These are phyloP conservation scores for Passer domesticus DNA, from an alignment of 2,113 vertebrate genomes.

Conservation along the genomic window DNA sequence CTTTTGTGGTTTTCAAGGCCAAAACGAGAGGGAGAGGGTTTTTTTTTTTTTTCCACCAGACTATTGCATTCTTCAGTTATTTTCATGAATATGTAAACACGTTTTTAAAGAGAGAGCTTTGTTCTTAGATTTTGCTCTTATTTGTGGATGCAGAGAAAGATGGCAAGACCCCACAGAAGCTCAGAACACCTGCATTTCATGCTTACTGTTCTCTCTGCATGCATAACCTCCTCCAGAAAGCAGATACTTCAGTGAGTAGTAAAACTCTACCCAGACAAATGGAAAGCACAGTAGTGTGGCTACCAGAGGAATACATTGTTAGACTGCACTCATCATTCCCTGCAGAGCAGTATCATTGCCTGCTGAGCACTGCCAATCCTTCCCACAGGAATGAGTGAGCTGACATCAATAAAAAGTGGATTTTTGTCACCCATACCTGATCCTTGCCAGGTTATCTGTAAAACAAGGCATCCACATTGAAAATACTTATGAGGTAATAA, in stretches of 20 bases:
- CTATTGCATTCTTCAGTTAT: neutral
- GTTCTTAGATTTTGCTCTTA: neutral
- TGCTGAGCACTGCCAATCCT: neutral
- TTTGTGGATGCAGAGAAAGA: neutral
- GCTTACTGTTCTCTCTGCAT: neutral
- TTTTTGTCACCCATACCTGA: neutral
- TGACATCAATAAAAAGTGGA: neutral
- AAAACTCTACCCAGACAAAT: neutral
- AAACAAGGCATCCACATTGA: neutral
- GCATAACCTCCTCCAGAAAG: neutral
- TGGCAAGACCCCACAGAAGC: neutral
- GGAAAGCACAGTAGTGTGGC: neutral
- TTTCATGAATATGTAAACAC: neutral
- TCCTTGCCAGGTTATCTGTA: neutral
- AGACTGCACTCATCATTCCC: neutral
- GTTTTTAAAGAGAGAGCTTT: neutral
- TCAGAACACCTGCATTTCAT: neutral
- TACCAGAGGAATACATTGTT: neutral
- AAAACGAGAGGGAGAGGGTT: neutral
- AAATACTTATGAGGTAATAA: neutral
- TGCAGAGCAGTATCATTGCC: neutral
- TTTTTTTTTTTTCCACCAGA: neutral
- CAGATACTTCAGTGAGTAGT: neutral
- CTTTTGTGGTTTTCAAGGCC: conserved; percentile 37
- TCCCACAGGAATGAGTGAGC: neutral